These are phyloP conservation scores for Sisyra nigra DNA, from an alignment of 2,888 invertebrate species.

Conservation along the genomic window DNA sequence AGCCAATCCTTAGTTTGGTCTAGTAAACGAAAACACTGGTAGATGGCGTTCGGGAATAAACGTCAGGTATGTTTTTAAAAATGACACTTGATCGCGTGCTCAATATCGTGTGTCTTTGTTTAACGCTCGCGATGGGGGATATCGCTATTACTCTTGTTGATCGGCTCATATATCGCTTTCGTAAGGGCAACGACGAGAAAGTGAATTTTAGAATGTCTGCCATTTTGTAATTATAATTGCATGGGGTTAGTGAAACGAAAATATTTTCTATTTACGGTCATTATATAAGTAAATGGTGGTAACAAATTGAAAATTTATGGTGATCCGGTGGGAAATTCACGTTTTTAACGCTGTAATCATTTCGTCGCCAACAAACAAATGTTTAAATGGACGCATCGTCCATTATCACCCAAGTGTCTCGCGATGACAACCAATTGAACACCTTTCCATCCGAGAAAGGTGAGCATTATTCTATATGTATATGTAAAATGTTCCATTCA, in stretches of 20 bases:
- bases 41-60: too few relatives aligned
- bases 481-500: too few relatives aligned
- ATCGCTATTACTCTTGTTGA: neutral
- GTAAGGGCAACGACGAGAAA: constrained; percentile 6
- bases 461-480: constrained; percentile 29
- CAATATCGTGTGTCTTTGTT: neutral
- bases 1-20: too few relatives aligned
- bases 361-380: constrained; percentile 32
- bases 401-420: constrained; percentile 96
- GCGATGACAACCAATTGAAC: constrained; percentile 92
- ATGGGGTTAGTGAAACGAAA: constrained; percentile 5
- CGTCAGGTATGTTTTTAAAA: too few relatives aligned
- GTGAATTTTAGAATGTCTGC: constrained; percentile 20
- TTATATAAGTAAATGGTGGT: constrained; percentile 5
- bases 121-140: neutral
- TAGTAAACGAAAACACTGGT: too few relatives aligned
- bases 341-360: constrained; percentile 11
- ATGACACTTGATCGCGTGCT: too few relatives aligned
- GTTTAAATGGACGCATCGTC: constrained; percentile 95
- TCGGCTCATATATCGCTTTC: neutral
- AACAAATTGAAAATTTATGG: constrained; percentile 10
- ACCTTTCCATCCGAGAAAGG: constrained; percentile 87
- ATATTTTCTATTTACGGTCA: constrained; percentile 9
- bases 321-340: constrained; percentile 14
- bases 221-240: constrained; percentile 21